These are phyloP conservation scores for Pandemis corylana DNA, from an alignment of 2,888 invertebrate genomes.

Conservation along the genomic window DNA sequence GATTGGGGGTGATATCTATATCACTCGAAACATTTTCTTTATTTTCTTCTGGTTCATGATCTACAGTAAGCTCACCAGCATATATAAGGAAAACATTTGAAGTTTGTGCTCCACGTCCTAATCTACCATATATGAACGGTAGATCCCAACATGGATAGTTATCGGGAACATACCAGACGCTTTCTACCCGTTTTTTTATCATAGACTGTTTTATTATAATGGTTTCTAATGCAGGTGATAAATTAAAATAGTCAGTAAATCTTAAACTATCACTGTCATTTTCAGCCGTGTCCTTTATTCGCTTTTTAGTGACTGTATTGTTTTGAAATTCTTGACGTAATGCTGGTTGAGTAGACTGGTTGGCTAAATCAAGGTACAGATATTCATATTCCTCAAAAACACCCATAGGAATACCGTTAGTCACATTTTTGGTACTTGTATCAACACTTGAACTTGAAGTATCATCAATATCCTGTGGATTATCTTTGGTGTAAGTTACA, in stretches of 20 bases:
- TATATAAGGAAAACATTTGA: conserved; percentile 62
- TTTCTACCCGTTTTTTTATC: conserved; percentile 36
- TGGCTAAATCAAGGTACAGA: conserved; percentile 48
- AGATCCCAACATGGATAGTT: conserved; percentile 73
- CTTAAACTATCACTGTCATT: conserved; percentile 17
- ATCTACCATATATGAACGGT: conserved; percentile 68
- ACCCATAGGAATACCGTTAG: background rate
- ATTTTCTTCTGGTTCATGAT: conserved; percentile 32
- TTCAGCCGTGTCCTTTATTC: background rate
- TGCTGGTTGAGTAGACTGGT: conserved; percentile 11
- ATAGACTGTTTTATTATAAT: conserved; percentile 41
- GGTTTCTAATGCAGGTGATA: conserved; percentile 59
- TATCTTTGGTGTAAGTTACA: background rate
- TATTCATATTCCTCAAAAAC: conserved; percentile 55
- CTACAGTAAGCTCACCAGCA: conserved; percentile 52
- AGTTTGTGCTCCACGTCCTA: conserved; percentile 48
- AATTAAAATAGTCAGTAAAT: conserved; percentile 61
- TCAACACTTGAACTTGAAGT: background rate
- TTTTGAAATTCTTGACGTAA: background rate
- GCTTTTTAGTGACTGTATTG: background rate
- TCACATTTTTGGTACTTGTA: background rate
- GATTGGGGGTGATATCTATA: conserved; percentile 52
- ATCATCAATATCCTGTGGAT: background rate
- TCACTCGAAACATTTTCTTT: background rate
- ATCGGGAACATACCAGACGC: conserved; percentile 71